Evolutionary conservation across 2,888 invertebrate genomes (phyloP).

Genomic region (Neoaliturus tenellus): DNA sequence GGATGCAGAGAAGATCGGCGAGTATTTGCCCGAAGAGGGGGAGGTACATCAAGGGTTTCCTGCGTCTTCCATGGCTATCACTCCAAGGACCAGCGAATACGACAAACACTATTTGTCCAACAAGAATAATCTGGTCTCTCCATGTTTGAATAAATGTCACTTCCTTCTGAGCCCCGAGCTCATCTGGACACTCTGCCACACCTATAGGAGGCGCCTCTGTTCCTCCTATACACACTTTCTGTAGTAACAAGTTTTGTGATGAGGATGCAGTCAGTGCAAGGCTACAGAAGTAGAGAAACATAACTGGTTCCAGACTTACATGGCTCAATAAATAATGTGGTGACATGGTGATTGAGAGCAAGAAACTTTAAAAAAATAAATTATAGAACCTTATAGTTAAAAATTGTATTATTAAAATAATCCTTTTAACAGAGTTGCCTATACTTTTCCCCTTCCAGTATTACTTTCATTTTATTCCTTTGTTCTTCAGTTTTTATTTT

Average conservation of each 20-base stretch:
- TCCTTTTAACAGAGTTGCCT: no score
- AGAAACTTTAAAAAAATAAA: no score
- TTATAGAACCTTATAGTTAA: no score
- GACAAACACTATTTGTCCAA: conserved; percentile 58
- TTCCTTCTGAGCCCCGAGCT: conserved; percentile 57
- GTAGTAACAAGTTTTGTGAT: conserved; percentile 56
- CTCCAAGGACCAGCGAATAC: conserved; percentile 64
- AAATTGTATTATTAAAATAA: no score
- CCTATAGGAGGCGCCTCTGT: neutral
- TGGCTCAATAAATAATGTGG: neutral
- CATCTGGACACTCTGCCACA: conserved; percentile 50
- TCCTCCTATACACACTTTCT: conserved; percentile 59
- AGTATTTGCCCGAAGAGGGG: conserved; percentile 64
- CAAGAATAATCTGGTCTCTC: conserved; percentile 50
- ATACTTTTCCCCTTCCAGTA: no score
- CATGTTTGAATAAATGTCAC: conserved; percentile 60
- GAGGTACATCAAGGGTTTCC: conserved; percentile 63
- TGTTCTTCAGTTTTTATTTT: no score
- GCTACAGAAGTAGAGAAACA: conserved; percentile 56
- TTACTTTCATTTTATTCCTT: no score
- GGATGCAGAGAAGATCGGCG: conserved; percentile 59
- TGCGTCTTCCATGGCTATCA: conserved; percentile 61
- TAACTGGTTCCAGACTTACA: conserved; percentile 58
- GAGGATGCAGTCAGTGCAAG: conserved; percentile 41
- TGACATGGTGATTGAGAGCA: neutral